Evolutionary conservation across 2,113 vertebrate species (phyloP), one percentile per base, ranked within the genome.

Genomic region (Mesitornis unicolor): DNA sequence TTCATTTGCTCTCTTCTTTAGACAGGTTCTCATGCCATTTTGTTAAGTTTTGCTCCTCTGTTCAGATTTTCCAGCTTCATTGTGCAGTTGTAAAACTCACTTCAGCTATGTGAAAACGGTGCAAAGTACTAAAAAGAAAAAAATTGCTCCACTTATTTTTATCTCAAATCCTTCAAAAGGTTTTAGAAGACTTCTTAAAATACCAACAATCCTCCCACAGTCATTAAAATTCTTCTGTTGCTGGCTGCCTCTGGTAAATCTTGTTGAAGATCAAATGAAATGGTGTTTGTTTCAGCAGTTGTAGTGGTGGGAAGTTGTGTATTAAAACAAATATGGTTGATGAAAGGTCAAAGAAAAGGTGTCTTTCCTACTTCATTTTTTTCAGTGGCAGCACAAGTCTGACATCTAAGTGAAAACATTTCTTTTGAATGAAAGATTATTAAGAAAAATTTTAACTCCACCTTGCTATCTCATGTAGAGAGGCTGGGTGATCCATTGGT

Each of bases 161-260:
- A 90, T 95, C 96, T 96, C 90, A 88, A 84, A 96, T 92, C 76
- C 86, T 92, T 92, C 56, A 81, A 26, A 96, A 84, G 64, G 73
- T 81, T 96, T 95, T 71, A 93, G 60, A 90, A 90, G 68, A 82
- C 90, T 94, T 95, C 95, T 97, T 96, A 93, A 96, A 96, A 97
- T 96, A 92, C 90, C 95, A 90, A 1, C 1, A 0, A 42, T 84
- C 92, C 93, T 96, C 88, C 93, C 90, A 90, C 88, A 88, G 90
- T 94, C 90, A 92, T 96, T 96, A 97, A 96, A 93, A 96, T 96
- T 96, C 90, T 97, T 97, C 69, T 84, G 48, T 94, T 90, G 64
- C 83, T 92, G 51, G 68, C 74, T 95, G 86, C 80, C 56, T 92
- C 79, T 89, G 16, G 40, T 90, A 96, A 91, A 93, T 90, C 64